These are phyloP conservation scores for Microcebus tavaratra DNA, from an alignment of 2,113 vertebrate species.

Conservation along the genomic window DNA sequence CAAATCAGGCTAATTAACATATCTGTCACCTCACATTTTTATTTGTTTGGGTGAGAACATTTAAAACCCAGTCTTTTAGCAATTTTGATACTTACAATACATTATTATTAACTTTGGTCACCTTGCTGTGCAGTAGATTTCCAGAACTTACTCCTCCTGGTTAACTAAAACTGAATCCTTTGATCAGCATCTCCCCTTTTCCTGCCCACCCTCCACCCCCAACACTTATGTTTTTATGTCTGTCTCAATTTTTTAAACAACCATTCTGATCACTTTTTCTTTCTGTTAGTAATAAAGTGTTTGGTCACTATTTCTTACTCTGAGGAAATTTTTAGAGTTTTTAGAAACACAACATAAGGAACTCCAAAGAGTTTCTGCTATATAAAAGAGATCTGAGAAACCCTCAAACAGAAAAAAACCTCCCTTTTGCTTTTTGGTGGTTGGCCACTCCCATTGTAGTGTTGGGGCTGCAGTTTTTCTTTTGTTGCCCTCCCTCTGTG, in stretches of 20 bases:
- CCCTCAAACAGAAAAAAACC: neutral
- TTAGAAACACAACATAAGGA: neutral
- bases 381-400: neutral
- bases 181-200: neutral
- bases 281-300: neutral
- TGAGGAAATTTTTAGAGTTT: neutral
- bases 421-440: neutral
- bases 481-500: neutral
- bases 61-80: neutral
- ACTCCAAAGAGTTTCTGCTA: neutral
- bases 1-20: neutral
- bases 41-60: neutral
- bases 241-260: neutral
- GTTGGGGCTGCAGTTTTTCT: neutral
- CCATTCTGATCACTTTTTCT: neutral
- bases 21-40: neutral
- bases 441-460: neutral
- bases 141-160: neutral
- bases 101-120: neutral
- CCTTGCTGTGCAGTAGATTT: no score
- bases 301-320: conserved; percentile 1
- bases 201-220: neutral
- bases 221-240: neutral
- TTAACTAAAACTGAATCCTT: neutral
- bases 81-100: neutral